A percentile compares a stretch with the other conserved stretches of the same genome.
Conservation (phyloP, 2,797 vertebrate species). For the Argyrosomus regius region DNA sequence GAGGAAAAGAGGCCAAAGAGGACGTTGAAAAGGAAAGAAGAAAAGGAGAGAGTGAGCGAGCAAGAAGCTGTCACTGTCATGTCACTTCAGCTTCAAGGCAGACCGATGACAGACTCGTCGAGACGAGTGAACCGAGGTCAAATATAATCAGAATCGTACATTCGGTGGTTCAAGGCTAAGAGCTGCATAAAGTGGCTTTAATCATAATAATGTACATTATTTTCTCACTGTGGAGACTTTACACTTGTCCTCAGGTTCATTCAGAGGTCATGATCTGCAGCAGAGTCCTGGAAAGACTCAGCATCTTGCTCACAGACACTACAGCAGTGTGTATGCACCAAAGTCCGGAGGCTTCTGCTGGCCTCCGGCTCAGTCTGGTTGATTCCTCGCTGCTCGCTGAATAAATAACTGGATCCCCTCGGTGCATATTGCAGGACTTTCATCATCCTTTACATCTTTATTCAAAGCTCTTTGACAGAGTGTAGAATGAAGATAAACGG, state of each 20-base stretch:
- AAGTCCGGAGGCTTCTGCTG: neutral
- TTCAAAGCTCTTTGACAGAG: conserved; percentile 23
- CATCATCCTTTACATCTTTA: conserved; percentile 55
- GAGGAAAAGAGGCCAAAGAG: no score
- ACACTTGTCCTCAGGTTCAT: conserved; percentile 12
- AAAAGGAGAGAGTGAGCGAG: no score
- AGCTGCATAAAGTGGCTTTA: conserved; percentile 45
- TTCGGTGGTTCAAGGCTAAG: conserved; percentile 40
- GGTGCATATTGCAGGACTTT: conserved; percentile 33
- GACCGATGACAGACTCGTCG: conserved; percentile 43
- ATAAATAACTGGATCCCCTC: conserved; percentile 37
- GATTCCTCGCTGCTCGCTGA: conserved; percentile 22
- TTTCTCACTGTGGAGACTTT: conserved; percentile 10
- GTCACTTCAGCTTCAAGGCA: conserved; percentile 38
- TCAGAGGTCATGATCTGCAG: conserved; percentile 18
- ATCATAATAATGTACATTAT: conserved; percentile 42
- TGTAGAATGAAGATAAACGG: conserved; percentile 34
- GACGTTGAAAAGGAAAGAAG: no score
- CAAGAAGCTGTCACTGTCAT: neutral
- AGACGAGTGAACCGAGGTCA: conserved; percentile 55
- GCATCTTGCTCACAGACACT: neutral
- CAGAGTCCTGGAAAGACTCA: neutral
- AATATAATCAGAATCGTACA: conserved; percentile 29
- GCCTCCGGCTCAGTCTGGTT: neutral
- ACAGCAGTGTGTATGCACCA: neutral